A percentile compares a stretch with the other conserved stretches of the same genome.
These are phyloP conservation scores for Cydia splendana DNA, from an alignment of 1,140 invertebrate species.

Conservation along the genomic window DNA sequence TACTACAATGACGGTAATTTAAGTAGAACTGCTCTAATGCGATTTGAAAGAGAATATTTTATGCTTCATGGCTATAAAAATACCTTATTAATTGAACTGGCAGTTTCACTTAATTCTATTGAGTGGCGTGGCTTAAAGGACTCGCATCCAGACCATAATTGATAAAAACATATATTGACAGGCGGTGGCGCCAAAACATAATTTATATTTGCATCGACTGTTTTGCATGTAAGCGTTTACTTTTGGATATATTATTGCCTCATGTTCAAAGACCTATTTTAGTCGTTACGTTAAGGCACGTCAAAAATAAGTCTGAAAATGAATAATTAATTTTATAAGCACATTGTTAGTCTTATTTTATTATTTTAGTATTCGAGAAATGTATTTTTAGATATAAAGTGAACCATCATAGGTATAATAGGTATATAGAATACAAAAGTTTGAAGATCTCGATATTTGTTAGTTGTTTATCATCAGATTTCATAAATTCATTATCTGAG, in stretches of 20 bases:
- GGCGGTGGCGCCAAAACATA: not conserved
- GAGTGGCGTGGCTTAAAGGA: too few relatives aligned
- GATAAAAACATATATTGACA: not conserved
- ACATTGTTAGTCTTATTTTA: too few relatives aligned
- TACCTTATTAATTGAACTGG: too few relatives aligned
- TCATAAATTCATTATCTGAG: not conserved
- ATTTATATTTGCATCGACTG: not conserved
- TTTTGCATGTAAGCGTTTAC: slow-evolving; percentile 6
- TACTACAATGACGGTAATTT: too few relatives aligned
- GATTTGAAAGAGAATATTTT: too few relatives aligned
- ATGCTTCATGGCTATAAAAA: too few relatives aligned
- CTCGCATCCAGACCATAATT: too few relatives aligned
- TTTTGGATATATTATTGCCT: slow-evolving; percentile 2
- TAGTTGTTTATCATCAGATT: not conserved
- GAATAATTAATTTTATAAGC: too few relatives aligned
- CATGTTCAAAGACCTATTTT: not conserved
- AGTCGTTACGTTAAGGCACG: not conserved
- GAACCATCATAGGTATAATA: not conserved
- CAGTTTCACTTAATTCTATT: too few relatives aligned
- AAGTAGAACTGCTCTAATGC: too few relatives aligned
- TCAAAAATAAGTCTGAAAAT: too few relatives aligned
- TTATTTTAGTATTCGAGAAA: not conserved
- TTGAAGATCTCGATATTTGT: too few relatives aligned
- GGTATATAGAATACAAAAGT: not conserved
- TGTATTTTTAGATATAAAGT: not conserved